A percentile compares a stretch with the other conserved stretches of the same genome.
Evolutionary conservation across 2,797 vertebrate genomes (phyloP).

Genomic region (Sphenodon punctatus): DNA sequence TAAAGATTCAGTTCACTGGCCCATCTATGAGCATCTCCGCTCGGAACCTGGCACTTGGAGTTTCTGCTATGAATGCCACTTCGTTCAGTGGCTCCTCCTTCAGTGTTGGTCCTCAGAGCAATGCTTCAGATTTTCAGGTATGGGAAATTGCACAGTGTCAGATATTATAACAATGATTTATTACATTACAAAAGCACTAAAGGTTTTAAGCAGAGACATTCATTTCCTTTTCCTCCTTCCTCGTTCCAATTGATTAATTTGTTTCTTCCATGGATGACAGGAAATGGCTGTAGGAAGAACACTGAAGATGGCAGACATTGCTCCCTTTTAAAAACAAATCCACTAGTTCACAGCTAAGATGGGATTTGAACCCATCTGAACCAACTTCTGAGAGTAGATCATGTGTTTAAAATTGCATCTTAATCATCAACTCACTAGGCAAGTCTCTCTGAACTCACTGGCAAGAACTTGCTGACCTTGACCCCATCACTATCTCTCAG

Average conservation of each 20-base stretch:
- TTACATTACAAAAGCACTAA: neutral
- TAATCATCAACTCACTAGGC: too few relatives aligned
- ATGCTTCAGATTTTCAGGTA: slow-evolving; percentile 88
- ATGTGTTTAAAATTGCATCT: too few relatives aligned
- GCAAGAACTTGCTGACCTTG: too few relatives aligned
- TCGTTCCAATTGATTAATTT: slow-evolving; percentile 13
- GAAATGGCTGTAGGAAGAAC: neutral
- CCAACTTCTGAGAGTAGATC: too few relatives aligned
- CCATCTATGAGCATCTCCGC: slow-evolving; percentile 85
- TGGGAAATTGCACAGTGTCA: too few relatives aligned
- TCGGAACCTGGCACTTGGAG: slow-evolving; percentile 85
- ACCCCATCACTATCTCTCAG: neutral
- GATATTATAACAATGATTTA: too few relatives aligned
- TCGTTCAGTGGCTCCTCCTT: slow-evolving; percentile 84
- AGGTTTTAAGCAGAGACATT: too few relatives aligned
- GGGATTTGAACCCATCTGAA: too few relatives aligned
- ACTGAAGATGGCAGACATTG: too few relatives aligned
- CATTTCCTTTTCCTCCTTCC: slow-evolving; percentile 27
- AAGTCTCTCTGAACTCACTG: too few relatives aligned
- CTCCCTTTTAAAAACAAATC: too few relatives aligned
- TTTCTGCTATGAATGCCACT: slow-evolving; percentile 82
- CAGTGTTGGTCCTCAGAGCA: slow-evolving; percentile 82
- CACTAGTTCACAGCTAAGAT: too few relatives aligned
- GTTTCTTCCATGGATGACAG: slow-evolving; percentile 36
- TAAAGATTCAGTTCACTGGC: slow-evolving; percentile 89